phyloP scores from a whole-genome alignment of 2,113 vertebrate species.

The Prunella himalayana region DNA sequence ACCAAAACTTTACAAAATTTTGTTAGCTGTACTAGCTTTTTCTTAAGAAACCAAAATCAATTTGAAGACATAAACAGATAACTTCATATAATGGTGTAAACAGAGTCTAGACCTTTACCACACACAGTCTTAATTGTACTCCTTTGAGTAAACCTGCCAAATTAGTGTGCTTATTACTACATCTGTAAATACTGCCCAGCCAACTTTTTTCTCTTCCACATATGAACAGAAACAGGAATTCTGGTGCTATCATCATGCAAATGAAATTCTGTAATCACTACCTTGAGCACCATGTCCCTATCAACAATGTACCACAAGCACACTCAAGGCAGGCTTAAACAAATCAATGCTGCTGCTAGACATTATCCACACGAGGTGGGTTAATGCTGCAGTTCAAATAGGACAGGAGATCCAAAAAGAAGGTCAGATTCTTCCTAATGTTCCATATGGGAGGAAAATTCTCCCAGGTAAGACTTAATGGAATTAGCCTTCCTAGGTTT shows the following conservation, averaged over 20 bases:
- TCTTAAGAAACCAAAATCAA: neutral
- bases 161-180: neutral
- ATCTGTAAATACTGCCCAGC: neutral
- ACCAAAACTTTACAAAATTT: neutral
- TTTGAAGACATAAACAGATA: neutral
- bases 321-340: neutral
- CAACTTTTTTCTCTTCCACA: neutral
- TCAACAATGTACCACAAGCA: neutral
- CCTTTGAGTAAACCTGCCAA: neutral
- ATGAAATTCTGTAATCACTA: neutral
- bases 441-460: neutral
- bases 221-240: neutral
- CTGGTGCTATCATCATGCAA: neutral
- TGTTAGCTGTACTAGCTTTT: neutral
- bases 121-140: neutral
- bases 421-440: neutral
- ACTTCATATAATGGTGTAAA: neutral
- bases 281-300: neutral
- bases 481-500: neutral
- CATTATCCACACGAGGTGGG: fast-evolving
- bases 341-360: neutral
- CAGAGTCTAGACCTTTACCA: neutral
- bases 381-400: neutral
- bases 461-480: neutral
- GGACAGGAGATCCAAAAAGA: neutral